phyloP scores from a whole-genome alignment of 2,888 invertebrate genomes.

The Meganola albula region DNA sequence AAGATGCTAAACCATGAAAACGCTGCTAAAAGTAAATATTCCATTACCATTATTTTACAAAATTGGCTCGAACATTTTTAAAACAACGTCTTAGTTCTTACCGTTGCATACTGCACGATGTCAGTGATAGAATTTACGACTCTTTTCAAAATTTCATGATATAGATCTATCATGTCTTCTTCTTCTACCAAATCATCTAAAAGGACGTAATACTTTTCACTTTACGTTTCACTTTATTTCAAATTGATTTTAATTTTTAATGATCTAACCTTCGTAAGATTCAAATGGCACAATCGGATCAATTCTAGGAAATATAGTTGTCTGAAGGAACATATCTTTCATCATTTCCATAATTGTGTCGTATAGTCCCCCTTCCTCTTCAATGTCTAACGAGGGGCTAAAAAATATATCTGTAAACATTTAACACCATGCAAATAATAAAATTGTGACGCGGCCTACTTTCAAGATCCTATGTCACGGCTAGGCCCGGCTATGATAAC shows the following conservation, averaged over 20 bases:
- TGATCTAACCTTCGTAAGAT: slow-evolving; percentile 55
- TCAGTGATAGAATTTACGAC: slow-evolving; percentile 64
- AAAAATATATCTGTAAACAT: slow-evolving; percentile 79
- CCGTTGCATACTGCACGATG: slow-evolving; percentile 53
- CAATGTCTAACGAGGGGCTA: slow-evolving; percentile 83
- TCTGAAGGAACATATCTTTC: slow-evolving; percentile 87
- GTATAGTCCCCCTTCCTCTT: slow-evolving; percentile 81
- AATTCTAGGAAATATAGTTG: slow-evolving; percentile 83
- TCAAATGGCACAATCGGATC: slow-evolving; percentile 62
- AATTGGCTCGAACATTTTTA: neutral
- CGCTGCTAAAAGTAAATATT: no score
- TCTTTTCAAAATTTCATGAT: slow-evolving; percentile 73
- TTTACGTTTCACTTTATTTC: neutral
- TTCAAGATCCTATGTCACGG: no score
- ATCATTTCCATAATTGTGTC: slow-evolving; percentile 82
- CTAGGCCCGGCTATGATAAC: no score
- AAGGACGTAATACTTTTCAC: slow-evolving; percentile 4
- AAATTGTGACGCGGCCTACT: no score
- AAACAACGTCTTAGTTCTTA: slow-evolving; percentile 37
- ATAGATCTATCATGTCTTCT: slow-evolving; percentile 77
- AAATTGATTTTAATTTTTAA: neutral
- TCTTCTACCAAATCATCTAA: slow-evolving; percentile 78
- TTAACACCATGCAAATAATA: slow-evolving; percentile 3
- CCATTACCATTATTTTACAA: no score
- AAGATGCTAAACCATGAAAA: no score